Evolutionary conservation across 1,140 invertebrate genomes (phyloP), one percentile per base, ranked within the genome.

Genomic region (Drosophila albomicans): DNA sequence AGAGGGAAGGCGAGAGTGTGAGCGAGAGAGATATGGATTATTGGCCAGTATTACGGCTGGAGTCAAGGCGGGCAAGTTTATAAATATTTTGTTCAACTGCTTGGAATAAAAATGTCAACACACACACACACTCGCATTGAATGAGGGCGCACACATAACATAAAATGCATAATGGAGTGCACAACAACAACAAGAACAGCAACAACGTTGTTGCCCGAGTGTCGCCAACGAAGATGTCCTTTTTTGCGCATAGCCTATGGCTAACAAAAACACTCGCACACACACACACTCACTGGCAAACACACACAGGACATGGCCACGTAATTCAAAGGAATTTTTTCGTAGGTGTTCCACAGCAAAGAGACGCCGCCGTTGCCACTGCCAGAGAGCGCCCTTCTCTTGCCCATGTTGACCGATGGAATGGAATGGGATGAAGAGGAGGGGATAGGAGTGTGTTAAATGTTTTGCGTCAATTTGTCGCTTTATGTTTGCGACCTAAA

Each of bases 31-130:
- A 43, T 48, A 16, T 16, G 51, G 56, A 43, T 59, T 65, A 65
- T 71, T 71, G 61, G 13, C 32, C 43, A 13, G 4, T 3, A 6
- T 41, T 51, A 11, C 35, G 30, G 25, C 28, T n/a, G 51, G n/a
- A 13, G 35, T 20, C 28, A 63, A 48, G 32, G 32, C 56, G 46
- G 11, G 49, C 46, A 82, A 82, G 82, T 84, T 79, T 78, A 75
- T 87, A 87, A 87, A 87, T 87, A 87, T 88, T 64, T 51, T 82
- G 84, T 74, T 80, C 65, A 88, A 89, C 70, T 85, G 78, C 73
- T 72, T 89, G 84, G 85, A 89, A 88, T 88, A 81, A 89, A 89
- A 89, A 81, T 88, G 84, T 88, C 84, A 88, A 88, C 84, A 89
- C 81, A 38, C 35, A 10, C 81, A 43, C 11, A 43, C n/a, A 43